Conservation (phyloP, 2,888 invertebrate genomes). For the Mesorhabditis belari region DNA sequence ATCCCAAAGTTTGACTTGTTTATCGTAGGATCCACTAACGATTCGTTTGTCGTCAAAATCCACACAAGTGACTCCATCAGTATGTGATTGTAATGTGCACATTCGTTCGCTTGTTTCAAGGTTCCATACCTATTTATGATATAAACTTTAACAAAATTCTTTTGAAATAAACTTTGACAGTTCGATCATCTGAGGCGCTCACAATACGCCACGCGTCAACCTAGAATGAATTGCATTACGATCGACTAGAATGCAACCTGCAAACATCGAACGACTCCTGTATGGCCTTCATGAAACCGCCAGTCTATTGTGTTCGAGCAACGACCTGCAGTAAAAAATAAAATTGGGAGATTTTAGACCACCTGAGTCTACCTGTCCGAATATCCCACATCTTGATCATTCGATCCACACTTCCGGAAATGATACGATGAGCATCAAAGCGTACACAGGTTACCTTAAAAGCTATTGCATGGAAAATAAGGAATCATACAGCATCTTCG, state of each 20-base stretch:
- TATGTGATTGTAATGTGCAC: constrained; percentile 58
- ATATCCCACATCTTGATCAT: constrained; percentile 59
- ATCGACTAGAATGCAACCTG: too few relatives aligned
- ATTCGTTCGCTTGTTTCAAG: constrained; percentile 55
- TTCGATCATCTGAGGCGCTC: constrained; percentile 60
- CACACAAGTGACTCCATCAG: constrained; percentile 60
- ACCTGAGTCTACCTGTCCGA: constrained; percentile 54
- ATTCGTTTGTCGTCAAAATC: constrained; percentile 60
- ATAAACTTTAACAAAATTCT: not conserved
- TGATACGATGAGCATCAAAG: constrained; percentile 56
- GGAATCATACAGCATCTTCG: constrained; percentile 55
- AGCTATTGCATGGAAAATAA: not conserved
- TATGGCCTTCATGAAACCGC: constrained; percentile 61
- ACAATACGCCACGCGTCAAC: constrained; percentile 60
- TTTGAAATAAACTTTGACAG: constrained; percentile 55
- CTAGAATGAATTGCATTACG: too few relatives aligned
- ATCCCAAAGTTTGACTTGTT: constrained; percentile 60
- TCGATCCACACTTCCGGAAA: constrained; percentile 59
- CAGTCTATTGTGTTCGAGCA: constrained; percentile 59
- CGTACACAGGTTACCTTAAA: constrained; percentile 55
- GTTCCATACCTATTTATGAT: constrained; percentile 56
- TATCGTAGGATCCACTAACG: constrained; percentile 60
- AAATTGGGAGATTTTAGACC: constrained; percentile 9
- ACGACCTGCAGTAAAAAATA: constrained; percentile 42
- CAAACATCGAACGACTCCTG: constrained; percentile 58